Percentiles rank a stretch among this genome's conserved stretches.
These are phyloP conservation scores for Drosophila sordidula DNA, from an alignment of 2,888 invertebrate species.

Conservation along the genomic window DNA sequence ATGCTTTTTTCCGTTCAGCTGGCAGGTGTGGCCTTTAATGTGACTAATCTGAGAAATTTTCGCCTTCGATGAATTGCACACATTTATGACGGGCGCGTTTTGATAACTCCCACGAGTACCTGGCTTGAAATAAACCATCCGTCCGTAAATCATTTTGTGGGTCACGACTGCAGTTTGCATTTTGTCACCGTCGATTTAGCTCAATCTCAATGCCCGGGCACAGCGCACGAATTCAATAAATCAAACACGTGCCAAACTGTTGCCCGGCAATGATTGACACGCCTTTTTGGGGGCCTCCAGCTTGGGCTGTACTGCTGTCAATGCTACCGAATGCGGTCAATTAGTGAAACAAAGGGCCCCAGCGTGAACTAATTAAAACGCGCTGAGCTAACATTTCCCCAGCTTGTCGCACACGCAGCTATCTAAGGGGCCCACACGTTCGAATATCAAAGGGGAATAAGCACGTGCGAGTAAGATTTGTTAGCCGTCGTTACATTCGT, in stretches of 20 bases:
- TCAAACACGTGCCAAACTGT: conserved; percentile 50
- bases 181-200: conserved; percentile 23
- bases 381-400: conserved; percentile 56
- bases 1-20: conserved; percentile 3
- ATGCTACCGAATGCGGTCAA: conserved; percentile 63
- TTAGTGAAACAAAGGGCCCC: conserved; percentile 68
- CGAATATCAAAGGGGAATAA: conserved; percentile 31
- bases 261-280: conserved; percentile 17
- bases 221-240: conserved; percentile 61
- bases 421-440: neutral
- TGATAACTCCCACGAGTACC: neutral
- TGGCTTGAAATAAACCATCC: conserved; percentile 13
- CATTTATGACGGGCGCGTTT: conserved; percentile 12
- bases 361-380: conserved; percentile 71
- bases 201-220: conserved; percentile 24
- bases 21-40: neutral
- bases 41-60: conserved; percentile 40
- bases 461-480: conserved; percentile 72
- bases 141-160: conserved; percentile 32
- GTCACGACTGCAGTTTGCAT: conserved; percentile 46
- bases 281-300: conserved; percentile 9
- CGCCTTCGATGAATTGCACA: conserved; percentile 4
- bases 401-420: conserved; percentile 9
- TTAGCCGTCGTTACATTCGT: conserved; percentile 53
- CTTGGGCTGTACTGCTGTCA: conserved; percentile 16